A percentile compares a stretch with the other conserved stretches of the same genome.
These are phyloP conservation scores for Plagodis dolabraria DNA, from an alignment of 2,888 invertebrate species.

Conservation along the genomic window DNA sequence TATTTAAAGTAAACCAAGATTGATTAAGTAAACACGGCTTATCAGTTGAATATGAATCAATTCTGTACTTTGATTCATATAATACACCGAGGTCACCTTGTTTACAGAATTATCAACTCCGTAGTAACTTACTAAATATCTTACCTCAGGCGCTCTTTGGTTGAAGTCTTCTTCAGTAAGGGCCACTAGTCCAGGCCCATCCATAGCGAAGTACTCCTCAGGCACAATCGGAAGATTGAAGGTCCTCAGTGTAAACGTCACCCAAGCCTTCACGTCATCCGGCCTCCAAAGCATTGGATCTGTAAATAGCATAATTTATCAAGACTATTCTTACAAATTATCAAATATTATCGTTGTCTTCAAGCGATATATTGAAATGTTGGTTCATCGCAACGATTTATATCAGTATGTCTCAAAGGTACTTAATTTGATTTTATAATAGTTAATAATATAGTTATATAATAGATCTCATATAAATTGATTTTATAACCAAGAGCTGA, in stretches of 20 bases:
- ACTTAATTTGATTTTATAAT: neutral
- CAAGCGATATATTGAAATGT: conserved; percentile 1
- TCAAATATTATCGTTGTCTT: conserved; percentile 31
- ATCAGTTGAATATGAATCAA: conserved; percentile 9
- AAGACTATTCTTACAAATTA: conserved; percentile 3
- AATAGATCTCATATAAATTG: too few relatives aligned
- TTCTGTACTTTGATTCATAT: conserved; percentile 9
- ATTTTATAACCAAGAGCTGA: neutral
- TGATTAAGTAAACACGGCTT: conserved; percentile 3
- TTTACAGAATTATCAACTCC: conserved; percentile 4
- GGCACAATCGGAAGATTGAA: conserved; percentile 90
- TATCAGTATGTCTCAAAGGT: neutral
- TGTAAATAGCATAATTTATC: conserved; percentile 64
- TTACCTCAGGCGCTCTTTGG: conserved; percentile 92
- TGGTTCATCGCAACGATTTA: neutral
- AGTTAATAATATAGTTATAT: too few relatives aligned
- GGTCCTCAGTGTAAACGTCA: conserved; percentile 93
- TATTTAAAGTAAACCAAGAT: neutral
- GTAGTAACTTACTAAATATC: conserved; percentile 23
- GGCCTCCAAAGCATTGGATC: conserved; percentile 95
- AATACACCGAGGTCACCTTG: conserved; percentile 11
- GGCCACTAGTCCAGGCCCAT: conserved; percentile 90
- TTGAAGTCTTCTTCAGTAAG: conserved; percentile 94
- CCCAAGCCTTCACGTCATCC: conserved; percentile 94
- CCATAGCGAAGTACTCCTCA: conserved; percentile 91